Percentiles rank a stretch among this genome's conserved stretches.
phyloP scores from a whole-genome alignment of 2,113 vertebrate genomes.

The Nyctibius bracteatus region DNA sequence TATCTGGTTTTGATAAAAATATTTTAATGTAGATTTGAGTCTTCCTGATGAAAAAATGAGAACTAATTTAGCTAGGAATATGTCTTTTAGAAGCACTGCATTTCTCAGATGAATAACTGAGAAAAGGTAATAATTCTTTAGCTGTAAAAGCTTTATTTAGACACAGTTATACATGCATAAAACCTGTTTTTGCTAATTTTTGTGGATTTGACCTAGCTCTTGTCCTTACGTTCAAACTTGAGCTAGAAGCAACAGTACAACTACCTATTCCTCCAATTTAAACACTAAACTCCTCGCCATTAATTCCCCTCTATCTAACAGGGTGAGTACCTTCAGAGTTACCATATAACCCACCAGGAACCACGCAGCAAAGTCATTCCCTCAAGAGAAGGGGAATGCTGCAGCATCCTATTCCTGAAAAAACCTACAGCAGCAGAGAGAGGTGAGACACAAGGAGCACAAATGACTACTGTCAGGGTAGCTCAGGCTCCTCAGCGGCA shows the following conservation, averaged over 20 bases:
- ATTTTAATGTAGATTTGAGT: background rate
- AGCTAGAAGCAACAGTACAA: background rate
- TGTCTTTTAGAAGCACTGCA: background rate
- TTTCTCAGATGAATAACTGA: background rate
- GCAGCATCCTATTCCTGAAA: background rate
- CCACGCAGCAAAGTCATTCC: background rate
- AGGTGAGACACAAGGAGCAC: background rate
- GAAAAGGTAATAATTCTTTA: background rate
- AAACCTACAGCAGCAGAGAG: background rate
- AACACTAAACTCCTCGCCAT: background rate
- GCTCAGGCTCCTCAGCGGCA: rapidly evolving
- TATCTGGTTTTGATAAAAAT: background rate
- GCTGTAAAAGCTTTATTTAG: background rate
- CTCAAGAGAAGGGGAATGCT: background rate
- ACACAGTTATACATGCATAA: background rate
- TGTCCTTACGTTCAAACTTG: background rate
- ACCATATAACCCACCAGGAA: background rate
- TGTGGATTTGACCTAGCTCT: background rate
- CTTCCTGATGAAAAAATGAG: background rate
- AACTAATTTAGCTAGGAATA: background rate
- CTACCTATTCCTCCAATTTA: background rate
- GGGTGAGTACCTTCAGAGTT: background rate
- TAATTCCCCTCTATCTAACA: background rate
- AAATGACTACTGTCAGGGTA: background rate
- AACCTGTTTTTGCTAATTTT: background rate